These are phyloP conservation scores for Thera obeliscata DNA, from an alignment of 2,888 invertebrate genomes.

Conservation along the genomic window DNA sequence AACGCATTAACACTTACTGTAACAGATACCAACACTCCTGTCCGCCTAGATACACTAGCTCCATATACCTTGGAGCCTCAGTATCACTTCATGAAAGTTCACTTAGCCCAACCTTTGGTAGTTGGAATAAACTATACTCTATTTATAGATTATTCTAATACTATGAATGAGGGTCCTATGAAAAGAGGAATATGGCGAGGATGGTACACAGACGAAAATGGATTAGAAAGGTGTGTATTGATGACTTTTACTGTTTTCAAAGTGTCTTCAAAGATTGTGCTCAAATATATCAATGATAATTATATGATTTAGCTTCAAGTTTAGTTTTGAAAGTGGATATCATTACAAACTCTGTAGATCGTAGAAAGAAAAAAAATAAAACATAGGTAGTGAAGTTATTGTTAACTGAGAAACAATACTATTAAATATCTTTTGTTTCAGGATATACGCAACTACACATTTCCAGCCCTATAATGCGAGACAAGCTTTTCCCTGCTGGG, in stretches of 20 bases:
- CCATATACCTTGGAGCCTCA: conserved; percentile 58
- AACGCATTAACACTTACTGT: conserved; percentile 48
- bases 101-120: conserved; percentile 55
- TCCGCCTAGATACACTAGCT: conserved; percentile 38
- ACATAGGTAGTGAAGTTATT: too few relatives aligned
- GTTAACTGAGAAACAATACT: too few relatives aligned
- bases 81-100: conserved; percentile 75
- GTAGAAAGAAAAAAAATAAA: too few relatives aligned
- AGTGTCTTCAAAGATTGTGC: neutral
- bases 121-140: conserved; percentile 67
- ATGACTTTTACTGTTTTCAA: neutral
- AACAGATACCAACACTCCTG: conserved; percentile 41
- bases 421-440: conserved; percentile 46
- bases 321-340: too few relatives aligned
- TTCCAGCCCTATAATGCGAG: conserved; percentile 92
- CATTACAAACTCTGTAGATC: too few relatives aligned
- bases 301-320: too few relatives aligned
- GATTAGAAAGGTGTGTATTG: conserved; percentile 60
- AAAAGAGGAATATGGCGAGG: conserved; percentile 78
- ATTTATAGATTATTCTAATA: conserved; percentile 72
- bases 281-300: too few relatives aligned
- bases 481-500: conserved; percentile 94
- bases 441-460: conserved; percentile 87
- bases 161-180: conserved; percentile 81
- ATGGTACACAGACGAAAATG: conserved; percentile 66